Evolutionary conservation across 2,113 vertebrate species (phyloP), one percentile per base, ranked within the genome.

Genomic region (Sylvia atricapilla): DNA sequence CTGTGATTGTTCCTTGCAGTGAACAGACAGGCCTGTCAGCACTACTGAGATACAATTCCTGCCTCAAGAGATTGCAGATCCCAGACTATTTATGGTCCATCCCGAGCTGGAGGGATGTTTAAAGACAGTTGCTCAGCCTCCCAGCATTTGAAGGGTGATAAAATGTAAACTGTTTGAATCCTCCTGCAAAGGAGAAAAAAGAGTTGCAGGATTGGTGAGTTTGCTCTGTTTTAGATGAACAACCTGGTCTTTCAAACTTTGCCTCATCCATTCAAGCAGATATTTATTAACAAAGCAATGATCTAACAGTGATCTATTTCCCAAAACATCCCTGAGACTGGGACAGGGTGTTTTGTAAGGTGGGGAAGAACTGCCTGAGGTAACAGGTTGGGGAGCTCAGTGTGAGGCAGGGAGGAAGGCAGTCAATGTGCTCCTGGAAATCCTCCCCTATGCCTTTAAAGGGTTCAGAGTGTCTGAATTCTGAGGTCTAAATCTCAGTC

Each of bases 371-470:
- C 39, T 60, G 60, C 18, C 35, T 68, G 81, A 28, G 31, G 52
- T 35, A 4, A 16, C 15, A 75, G 30, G 31, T 4, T 69, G 44
- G 13, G 41, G 31, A 62, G 7, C 39, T 78, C 9, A 0, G 30
- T 18, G 14, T 6, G 25, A 33, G 24, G 35, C 25, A 50, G 81
- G 68, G 31, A 55, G 64, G 59, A 70, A 25, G 17, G 43, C 3
- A 22, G 2, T 2, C 28, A n/a, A 21, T 24, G 0, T 1, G 3
- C 25, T 31, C 11, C 27, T 69, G 55, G 68, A 81, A 87, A 20
- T 30, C 8, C 21, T 69, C 21, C 41, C 16, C 12, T 84, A 23
- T 72, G 5, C 23, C 43, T 84, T 19, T 22, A 5, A 17, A 33
- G 15, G 60, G 10, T 31, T 60, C 15, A 31, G 52, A 24, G 22